phyloP scores from a whole-genome alignment of 2,113 vertebrate species.

The Tyrannus savana region DNA sequence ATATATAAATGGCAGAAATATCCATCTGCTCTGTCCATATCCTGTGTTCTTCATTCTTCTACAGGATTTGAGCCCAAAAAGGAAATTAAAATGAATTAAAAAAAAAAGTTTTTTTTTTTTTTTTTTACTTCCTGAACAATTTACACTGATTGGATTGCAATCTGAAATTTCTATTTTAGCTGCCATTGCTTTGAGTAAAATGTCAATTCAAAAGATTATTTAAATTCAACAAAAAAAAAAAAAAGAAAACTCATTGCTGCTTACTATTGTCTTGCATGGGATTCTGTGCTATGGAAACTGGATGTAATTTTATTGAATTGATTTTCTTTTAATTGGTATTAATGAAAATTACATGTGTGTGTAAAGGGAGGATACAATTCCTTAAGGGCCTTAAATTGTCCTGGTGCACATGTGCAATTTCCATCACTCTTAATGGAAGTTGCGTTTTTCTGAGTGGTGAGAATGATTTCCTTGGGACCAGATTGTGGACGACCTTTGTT shows the following conservation, averaged over 20 bases:
- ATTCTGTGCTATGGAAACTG: constrained; percentile 43
- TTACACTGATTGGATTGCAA: constrained; percentile 51
- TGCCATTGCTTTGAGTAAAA: constrained; percentile 60
- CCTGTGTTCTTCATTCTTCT: not conserved
- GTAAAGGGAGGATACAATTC: constrained; percentile 35
- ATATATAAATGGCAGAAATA: not conserved
- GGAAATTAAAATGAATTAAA: not conserved
- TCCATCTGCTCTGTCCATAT: not conserved
- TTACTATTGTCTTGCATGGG: constrained; percentile 28
- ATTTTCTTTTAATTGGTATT: constrained; percentile 60
- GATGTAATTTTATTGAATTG: constrained; percentile 39
- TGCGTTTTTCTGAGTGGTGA: constrained; percentile 19
- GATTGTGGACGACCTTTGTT: not conserved
- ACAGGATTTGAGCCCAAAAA: constrained; percentile 29
- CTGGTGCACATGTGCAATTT: constrained; percentile 49
- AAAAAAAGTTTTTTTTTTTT: not conserved
- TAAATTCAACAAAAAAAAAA: not conserved
- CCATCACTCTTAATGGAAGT: constrained; percentile 34
- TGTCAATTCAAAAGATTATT: constrained; percentile 56
- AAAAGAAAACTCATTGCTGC: not conserved
- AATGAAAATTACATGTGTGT: constrained; percentile 62
- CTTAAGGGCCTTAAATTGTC: constrained; percentile 47
- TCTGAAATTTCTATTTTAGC: constrained; percentile 56
- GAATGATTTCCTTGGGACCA: constrained; percentile 9
- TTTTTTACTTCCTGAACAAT: constrained; percentile 43